Evolutionary conservation across 2,797 vertebrate genomes (phyloP), one percentile per base, ranked within the genome.

Genomic region (Aeoliscus strigatus): DNA sequence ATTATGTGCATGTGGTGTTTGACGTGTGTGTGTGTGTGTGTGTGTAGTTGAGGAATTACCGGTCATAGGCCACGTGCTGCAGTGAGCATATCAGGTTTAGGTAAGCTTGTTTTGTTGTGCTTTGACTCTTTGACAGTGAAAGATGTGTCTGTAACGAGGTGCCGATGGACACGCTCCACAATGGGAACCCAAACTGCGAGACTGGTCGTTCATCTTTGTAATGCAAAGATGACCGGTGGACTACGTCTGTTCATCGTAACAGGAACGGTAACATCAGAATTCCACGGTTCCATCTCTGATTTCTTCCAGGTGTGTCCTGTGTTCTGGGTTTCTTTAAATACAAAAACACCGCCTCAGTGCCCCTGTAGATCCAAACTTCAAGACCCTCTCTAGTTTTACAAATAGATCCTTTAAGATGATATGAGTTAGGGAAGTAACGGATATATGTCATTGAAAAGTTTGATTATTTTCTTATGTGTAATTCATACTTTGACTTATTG

Each of bases 241-340:
- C 66, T 47, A 2, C 62, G 66, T 77, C 80, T 83, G 79, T 70
- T 72, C 73, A 75, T 73, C 80, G 73, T 82, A 76, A 84, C 62
- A 67, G 66, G 55, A 77, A 64, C 51, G 37, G 62, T 60, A 75
- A 75, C 71, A 57, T 70, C 53, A 65, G 61, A 56, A 65, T 79
- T 77, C 74, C 67, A 63, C 70, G 69, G n/a, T n/a, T n/a, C n/a
- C 55, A 56, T 73, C 42, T 54, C 56, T 52, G 53, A 75, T 64
- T 76, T 42, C 54, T 70, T 75, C 64, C 75, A 77, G 70, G 66
- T 70, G 26, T 59, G 73, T 69, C 63, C 71, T 51, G 59, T 50
- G 55, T 50, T 54, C 73, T 66, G 70, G 53, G 38, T 74, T 73
- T n/a, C n/a, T n/a, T 72, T 64, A 62, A 25, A 69, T 60, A 56